These are phyloP conservation scores for Papilio xuthus DNA, from an alignment of 1,140 invertebrate genomes.

Conservation along the genomic window DNA sequence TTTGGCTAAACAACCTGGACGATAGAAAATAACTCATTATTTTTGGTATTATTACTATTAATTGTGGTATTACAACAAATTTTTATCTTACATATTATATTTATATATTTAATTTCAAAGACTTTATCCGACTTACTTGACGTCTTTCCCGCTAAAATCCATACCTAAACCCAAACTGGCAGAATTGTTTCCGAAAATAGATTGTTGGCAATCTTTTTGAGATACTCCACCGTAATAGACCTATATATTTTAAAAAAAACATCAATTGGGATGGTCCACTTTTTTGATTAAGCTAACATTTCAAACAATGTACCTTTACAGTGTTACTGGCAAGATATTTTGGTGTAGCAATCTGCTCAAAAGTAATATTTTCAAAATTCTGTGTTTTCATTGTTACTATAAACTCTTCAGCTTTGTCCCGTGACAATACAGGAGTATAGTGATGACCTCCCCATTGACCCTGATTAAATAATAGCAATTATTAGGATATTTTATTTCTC, in stretches of 20 bases:
- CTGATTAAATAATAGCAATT: not conserved
- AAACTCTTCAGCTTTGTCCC: not conserved
- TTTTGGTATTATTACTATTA: no score
- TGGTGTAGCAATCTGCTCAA: not conserved
- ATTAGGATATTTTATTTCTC: no score
- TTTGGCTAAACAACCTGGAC: not conserved
- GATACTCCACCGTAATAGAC: constrained; percentile 6
- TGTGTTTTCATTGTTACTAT: not conserved
- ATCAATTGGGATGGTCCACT: not conserved
- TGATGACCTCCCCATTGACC: not conserved
- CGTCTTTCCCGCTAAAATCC: constrained; percentile 7
- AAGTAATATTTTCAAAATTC: not conserved
- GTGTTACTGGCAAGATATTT: not conserved
- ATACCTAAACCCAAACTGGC: not conserved
- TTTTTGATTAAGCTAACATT: not conserved
- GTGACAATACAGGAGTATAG: not conserved
- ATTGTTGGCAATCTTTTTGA: constrained; percentile 12
- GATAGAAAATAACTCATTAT: no score
- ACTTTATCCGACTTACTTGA: not conserved
- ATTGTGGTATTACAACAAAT: no score
- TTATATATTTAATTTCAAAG: not conserved
- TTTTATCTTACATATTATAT: no score
- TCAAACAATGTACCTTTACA: not conserved
- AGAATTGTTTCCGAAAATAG: not conserved
- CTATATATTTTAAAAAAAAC: not conserved